These are phyloP conservation scores for Synanthedon andrenaeformis DNA, from an alignment of 2,888 invertebrate species.

Conservation along the genomic window DNA sequence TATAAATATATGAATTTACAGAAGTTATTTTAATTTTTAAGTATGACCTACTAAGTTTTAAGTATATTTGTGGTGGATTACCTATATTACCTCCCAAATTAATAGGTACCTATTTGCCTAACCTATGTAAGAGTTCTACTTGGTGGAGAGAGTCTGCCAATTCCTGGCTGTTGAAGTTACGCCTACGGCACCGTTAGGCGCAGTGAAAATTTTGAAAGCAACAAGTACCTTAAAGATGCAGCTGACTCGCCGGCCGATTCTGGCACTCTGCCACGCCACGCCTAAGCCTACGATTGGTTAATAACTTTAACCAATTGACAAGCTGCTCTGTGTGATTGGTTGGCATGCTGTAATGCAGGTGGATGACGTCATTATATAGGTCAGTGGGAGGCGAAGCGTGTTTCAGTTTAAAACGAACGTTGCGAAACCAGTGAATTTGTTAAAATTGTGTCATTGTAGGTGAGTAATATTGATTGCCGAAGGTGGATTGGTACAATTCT, in stretches of 20 bases:
- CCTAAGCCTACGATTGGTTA: conserved; percentile 67
- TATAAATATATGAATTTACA: too few relatives aligned
- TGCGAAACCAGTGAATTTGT: too few relatives aligned
- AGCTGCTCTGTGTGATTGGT: conserved; percentile 54
- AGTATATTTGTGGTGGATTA: too few relatives aligned
- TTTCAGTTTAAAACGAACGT: conserved; percentile 3
- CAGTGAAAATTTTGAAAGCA: conserved; percentile 20
- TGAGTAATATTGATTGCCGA: too few relatives aligned
- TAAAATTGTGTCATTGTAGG: too few relatives aligned
- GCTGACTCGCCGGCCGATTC: conserved; percentile 22
- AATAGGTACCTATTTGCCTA: too few relatives aligned
- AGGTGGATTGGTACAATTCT: too few relatives aligned
- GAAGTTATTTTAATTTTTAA: too few relatives aligned
- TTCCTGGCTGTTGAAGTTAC: not conserved
- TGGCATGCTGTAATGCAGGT: conserved; percentile 39
- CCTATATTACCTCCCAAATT: too few relatives aligned
- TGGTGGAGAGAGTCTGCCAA: not conserved
- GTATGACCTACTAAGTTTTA: too few relatives aligned
- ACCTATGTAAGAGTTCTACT: too few relatives aligned
- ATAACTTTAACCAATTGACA: conserved; percentile 69
- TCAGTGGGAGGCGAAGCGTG: conserved; percentile 28
- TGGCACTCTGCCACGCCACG: conserved; percentile 68
- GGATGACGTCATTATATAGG: conserved; percentile 37
- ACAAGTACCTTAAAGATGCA: conserved; percentile 56
- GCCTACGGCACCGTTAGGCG: not conserved